Base-by-base conservation (phyloP, 2,888 invertebrate species). In the Bursaphelenchus okinawaensis region DNA sequence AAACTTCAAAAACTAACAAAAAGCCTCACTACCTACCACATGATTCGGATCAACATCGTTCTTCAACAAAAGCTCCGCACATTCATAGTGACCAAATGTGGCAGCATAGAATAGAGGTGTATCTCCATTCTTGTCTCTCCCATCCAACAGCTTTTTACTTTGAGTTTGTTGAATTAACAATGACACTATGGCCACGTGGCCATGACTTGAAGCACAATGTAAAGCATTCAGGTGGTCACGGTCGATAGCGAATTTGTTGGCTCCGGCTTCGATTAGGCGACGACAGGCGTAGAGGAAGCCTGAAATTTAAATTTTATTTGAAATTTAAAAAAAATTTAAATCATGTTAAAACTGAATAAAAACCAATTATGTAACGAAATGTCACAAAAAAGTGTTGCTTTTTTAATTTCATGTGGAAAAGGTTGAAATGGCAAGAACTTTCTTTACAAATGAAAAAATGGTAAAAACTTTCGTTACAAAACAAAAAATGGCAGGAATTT, bases 31-130 rank as follows among this genome's bases (percentile, higher is more conserved):
- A n/a, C 62, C 95, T 26, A 76, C 96, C 83, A 93, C 93, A 19
- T 92, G 88, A 85, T 94, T 92, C 0, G 92, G 89, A 83, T 94
- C 90, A 0, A 94, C 91, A 12, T 64, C 92, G 71, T 91, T 89
- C 68, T 90, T 89, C n/a, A 98, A 86, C 52, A 98, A 86, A 3
- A 92, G 87, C 4, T 90, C 89, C 0, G 93, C 93, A 20, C 93
- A 92, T 82, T 94, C 93, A 0, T 92, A 91, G 83, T 96, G 95
- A 0, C 95, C 94, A 60, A 95, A 86, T 0, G 95, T 94, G 1
- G 93, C 92, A 4, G 96, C 92, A 83, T 96, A 98, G 84, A 96
- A 96, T 26, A 98, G 85, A 0, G 96, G 91, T 0, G 95, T 93
- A 83, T 94, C 95, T 0, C 93, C 94, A 83, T 94, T 94, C 56